Percentiles rank a stretch among this genome's conserved stretches.
These are phyloP conservation scores for Amia ocellicauda DNA, from an alignment of 2,113 vertebrate species.

Conservation along the genomic window DNA sequence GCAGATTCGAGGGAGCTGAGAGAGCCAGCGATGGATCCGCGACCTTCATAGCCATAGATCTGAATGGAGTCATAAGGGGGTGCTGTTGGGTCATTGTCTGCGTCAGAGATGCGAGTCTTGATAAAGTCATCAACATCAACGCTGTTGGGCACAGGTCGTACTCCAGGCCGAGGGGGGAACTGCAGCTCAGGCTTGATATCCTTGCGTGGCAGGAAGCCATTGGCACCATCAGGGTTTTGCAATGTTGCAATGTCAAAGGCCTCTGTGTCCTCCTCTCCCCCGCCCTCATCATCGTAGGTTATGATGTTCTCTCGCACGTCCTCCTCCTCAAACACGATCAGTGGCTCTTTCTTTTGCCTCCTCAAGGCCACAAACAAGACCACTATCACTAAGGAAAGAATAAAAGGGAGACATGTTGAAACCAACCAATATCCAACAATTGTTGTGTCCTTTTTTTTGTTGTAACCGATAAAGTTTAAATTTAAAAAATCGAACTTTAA, in stretches of 20 bases:
- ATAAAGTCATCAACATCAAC: constrained; percentile 98
- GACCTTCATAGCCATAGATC: constrained; percentile 96
- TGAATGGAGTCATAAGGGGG: constrained; percentile 98
- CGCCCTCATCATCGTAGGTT: constrained; percentile 95
- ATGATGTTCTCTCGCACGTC: constrained; percentile 98
- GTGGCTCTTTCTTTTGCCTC: constrained; percentile 92
- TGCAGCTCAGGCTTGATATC: constrained; percentile 97
- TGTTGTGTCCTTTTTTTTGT: too few species aligned
- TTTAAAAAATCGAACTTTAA: too few species aligned
- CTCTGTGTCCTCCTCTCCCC: constrained; percentile 94
- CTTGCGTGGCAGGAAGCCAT: constrained; percentile 92
- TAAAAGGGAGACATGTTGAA: too few species aligned
- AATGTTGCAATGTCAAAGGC: constrained; percentile 96
- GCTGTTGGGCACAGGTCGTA: constrained; percentile 78
- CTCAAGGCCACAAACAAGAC: constrained; percentile 93
- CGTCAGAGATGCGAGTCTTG: constrained; percentile 88
- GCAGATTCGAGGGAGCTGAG: constrained; percentile 95
- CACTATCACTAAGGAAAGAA: constrained; percentile 71
- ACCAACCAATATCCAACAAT: too few species aligned
- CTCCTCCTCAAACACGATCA: constrained; percentile 95
- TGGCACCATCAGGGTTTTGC: constrained; percentile 95
- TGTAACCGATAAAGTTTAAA: too few species aligned
- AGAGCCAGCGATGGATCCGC: constrained; percentile 91
- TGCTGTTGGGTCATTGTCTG: constrained; percentile 88
- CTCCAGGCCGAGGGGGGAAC: constrained; percentile 77